Evolutionary conservation across 2,888 invertebrate genomes (phyloP).

Genomic region (Stenoptilia bipunctidactyla): DNA sequence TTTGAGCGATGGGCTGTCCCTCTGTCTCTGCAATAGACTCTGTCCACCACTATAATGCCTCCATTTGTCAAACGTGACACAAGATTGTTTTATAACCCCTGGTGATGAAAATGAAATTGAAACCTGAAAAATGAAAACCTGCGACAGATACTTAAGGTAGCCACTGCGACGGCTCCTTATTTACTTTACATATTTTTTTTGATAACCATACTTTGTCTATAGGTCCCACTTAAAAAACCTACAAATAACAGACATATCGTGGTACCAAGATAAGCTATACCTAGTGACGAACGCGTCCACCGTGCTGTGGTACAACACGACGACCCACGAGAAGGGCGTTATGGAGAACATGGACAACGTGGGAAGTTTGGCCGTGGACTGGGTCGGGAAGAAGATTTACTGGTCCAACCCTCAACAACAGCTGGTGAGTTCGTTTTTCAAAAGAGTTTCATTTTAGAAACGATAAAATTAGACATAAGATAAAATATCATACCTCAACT

Average conservation of each 20-base stretch:
- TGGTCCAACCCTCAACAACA: conserved; percentile 91
- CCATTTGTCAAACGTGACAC: too few relatives aligned
- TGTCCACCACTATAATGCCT: too few relatives aligned
- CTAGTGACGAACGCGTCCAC: conserved; percentile 81
- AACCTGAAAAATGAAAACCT: too few relatives aligned
- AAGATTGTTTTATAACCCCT: too few relatives aligned
- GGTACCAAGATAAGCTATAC: conserved; percentile 82
- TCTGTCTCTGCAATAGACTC: too few relatives aligned
- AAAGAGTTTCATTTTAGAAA: background rate
- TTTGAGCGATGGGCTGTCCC: too few relatives aligned
- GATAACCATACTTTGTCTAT: too few relatives aligned
- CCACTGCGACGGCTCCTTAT: too few relatives aligned
- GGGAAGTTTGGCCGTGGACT: conserved; percentile 87
- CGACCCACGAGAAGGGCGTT: conserved; percentile 65
- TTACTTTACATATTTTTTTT: too few relatives aligned
- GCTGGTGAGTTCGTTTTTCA: conserved; percentile 72
- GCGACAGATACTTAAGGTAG: too few relatives aligned
- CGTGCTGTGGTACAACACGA: conserved; percentile 79
- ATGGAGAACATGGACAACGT: conserved; percentile 79
- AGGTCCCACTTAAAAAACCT: conserved; percentile 68
- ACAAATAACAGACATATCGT: conserved; percentile 79
- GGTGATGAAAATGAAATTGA: too few relatives aligned
- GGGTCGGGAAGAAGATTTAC: conserved; percentile 90
- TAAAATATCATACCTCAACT: background rate
- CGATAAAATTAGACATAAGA: background rate